Evolutionary conservation across 2,888 invertebrate genomes (phyloP), one percentile per base, ranked within the genome.

Genomic region (Tuta absoluta): DNA sequence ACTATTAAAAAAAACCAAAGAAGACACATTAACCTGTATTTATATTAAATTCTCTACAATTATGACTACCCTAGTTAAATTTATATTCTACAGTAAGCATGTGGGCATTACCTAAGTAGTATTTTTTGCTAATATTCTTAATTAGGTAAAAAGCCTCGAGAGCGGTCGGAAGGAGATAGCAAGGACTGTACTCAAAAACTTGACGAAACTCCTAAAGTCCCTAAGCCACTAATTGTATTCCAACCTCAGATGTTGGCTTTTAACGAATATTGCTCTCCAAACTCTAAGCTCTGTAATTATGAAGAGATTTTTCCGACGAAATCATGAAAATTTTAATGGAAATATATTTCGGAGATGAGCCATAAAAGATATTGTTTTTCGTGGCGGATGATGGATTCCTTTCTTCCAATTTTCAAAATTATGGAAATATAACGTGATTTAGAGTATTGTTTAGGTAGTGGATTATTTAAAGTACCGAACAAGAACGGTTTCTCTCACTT

Each of bases 171-270:
- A 19, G 19, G 19, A 37, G 58, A 58, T 41, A 38, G 59, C 59
- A 14, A 59, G 19, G 38, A 58, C 10, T 24, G 23, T 21, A 51
- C 21, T 51, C 51, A 62, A 45, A 56, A 53, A 56, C n/a, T 41
- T 56, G 49, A 48, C 33, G 28, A 14, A 51, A 65, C 62, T 62
- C 51, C 38, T 12, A 53, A 65, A 65, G 59, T 65, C 59, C 45
- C 37, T 63, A 63, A 65, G 65, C 65, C 60, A 59, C 63, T 63
- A 63, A 65, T 65, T 63, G 60, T 60, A 63, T 65, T 65, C 57
- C 28, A 51, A 60, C 58, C 62, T 62, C 62, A 24, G 41, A 62
- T 37, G 62, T 37, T 62, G 62, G 62, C 51, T 62, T 62, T 62
- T 62, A 61, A 49, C 62, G 37, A 59, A 65, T 65, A 65, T 65